phyloP scores from a whole-genome alignment of 1,140 invertebrate genomes.

The Oryctes rhinoceros region DNA sequence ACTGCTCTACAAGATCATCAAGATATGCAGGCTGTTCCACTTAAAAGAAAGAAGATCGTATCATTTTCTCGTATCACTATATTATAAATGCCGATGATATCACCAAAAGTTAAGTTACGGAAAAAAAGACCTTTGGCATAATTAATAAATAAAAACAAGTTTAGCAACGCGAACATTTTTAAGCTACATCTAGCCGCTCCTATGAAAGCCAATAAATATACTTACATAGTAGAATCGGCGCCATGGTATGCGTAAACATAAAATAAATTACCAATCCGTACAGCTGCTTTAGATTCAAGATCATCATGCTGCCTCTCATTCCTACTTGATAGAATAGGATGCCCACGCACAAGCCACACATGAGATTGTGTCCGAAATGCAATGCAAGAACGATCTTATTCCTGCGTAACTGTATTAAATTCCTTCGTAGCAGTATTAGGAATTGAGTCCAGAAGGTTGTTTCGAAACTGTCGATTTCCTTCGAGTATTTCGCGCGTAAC shows the following conservation, averaged over 20 bases:
- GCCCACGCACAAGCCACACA: slow-evolving; percentile 65
- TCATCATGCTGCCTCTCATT: slow-evolving; percentile 63
- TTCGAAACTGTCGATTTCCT: slow-evolving; percentile 47
- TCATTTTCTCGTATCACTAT: background rate
- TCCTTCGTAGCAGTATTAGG: slow-evolving; percentile 63
- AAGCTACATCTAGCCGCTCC: no score
- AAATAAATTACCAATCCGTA: slow-evolving; percentile 68
- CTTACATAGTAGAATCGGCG: slow-evolving; percentile 69
- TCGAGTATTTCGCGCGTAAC: background rate
- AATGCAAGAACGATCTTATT: slow-evolving; percentile 67
- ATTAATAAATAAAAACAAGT: no score
- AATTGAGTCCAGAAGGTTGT: slow-evolving; percentile 66
- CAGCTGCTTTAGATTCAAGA: slow-evolving; percentile 69
- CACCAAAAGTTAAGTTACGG: no score
- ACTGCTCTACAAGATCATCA: background rate
- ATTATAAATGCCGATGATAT: no score
- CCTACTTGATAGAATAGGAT: slow-evolving; percentile 67
- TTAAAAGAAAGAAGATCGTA: background rate
- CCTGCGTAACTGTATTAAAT: slow-evolving; percentile 65
- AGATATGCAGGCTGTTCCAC: background rate
- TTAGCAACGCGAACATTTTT: no score
- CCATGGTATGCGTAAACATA: slow-evolving; percentile 71
- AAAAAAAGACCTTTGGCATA: no score
- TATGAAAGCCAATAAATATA: slow-evolving; percentile 39
- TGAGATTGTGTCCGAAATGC: slow-evolving; percentile 66